A percentile compares a stretch with the other conserved stretches of the same genome.
Conservation (phyloP, 2,888 invertebrate genomes). For the Sialis lutaria region DNA sequence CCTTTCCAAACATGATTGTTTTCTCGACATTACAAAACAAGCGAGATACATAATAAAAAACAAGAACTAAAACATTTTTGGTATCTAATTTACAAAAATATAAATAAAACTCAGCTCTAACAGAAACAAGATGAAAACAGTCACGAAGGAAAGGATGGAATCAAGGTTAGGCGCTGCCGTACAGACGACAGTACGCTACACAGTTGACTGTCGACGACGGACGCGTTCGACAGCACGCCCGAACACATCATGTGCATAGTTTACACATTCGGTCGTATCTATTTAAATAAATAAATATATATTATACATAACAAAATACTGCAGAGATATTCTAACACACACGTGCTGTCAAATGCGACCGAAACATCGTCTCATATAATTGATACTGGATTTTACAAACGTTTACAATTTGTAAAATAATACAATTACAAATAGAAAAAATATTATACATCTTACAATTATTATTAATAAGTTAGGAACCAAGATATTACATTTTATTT, state of each 20-base stretch:
- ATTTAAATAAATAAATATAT: background rate
- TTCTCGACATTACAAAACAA: background rate
- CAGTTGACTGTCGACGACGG: no score
- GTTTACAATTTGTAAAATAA: slow-evolving; percentile 17
- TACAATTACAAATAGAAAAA: slow-evolving; percentile 16
- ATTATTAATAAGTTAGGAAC: slow-evolving; percentile 26
- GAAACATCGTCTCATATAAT: background rate
- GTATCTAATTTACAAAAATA: background rate
- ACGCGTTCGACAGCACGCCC: no score
- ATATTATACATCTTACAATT: slow-evolving; percentile 8
- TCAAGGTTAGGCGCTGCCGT: no score
- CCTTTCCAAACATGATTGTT: background rate
- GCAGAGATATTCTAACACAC: background rate
- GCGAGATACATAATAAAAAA: background rate
- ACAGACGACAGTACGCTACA: no score
- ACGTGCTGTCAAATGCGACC: background rate
- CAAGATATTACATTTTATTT: slow-evolving; percentile 13
- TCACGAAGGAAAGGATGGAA: no score
- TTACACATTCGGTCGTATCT: background rate
- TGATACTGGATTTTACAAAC: slow-evolving; percentile 1
- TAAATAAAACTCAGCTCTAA: background rate
- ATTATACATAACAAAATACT: background rate
- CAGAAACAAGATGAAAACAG: no score
- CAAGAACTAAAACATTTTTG: background rate
- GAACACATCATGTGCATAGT: no score